Conservation (phyloP, 2,797 vertebrate species). For the Kryptolebias ocellatus region DNA sequence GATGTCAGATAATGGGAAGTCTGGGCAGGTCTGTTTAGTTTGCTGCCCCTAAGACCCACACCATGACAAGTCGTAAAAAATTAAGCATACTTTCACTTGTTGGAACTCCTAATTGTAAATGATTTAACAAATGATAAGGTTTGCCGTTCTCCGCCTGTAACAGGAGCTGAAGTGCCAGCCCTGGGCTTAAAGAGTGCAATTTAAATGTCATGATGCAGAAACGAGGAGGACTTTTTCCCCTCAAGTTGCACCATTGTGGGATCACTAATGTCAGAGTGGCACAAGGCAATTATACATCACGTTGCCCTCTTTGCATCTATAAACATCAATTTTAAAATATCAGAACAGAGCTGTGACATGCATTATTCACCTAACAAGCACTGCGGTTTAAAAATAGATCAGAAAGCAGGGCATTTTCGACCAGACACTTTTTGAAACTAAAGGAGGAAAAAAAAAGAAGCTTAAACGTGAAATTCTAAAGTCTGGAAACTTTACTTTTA, state of each 20-base stretch:
- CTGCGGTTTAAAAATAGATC: conserved; percentile 36
- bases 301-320: conserved; percentile 14
- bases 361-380: conserved; percentile 29
- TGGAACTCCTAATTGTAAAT: neutral
- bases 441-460: conserved; percentile 1
- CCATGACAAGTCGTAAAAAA: neutral
- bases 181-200: conserved; percentile 35
- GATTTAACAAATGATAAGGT: conserved; percentile 9
- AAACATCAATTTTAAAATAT: conserved; percentile 23
- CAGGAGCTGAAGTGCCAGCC: conserved; percentile 24
- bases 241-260: conserved; percentile 35
- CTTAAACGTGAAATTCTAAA: conserved; percentile 18
- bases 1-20: neutral
- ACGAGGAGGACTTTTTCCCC: conserved; percentile 19
- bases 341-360: conserved; percentile 21
- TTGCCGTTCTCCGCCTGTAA: conserved; percentile 16
- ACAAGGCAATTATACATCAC: conserved; percentile 36
- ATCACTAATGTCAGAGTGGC: conserved; percentile 22
- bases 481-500: conserved; percentile 18
- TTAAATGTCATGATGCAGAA: conserved; percentile 42
- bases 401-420: conserved; percentile 14
- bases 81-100: neutral
- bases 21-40: too few relatives aligned
- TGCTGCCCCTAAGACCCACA: neutral
- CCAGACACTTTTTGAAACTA: conserved; percentile 6